These are phyloP conservation scores for Cosmia pyralina DNA, from an alignment of 2,888 invertebrate species.

Conservation along the genomic window DNA sequence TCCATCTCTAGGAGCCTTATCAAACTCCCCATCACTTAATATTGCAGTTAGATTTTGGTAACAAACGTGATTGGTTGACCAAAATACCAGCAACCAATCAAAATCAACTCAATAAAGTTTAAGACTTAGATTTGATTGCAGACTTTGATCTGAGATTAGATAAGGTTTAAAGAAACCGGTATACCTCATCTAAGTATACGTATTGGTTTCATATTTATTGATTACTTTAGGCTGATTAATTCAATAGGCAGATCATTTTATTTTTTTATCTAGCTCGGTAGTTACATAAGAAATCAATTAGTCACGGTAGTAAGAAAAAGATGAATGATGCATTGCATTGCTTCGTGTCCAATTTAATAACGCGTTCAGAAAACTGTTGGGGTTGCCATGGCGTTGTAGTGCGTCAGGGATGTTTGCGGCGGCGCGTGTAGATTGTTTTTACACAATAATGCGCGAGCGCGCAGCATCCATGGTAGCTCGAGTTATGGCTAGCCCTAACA, in stretches of 20 bases:
- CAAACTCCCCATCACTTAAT: background rate
- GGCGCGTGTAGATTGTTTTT: no score
- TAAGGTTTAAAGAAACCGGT: conserved; percentile 11
- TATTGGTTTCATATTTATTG: conserved; percentile 9
- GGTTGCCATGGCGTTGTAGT: no score
- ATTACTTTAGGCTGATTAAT: conserved; percentile 1
- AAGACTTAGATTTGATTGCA: conserved; percentile 9
- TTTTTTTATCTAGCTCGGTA: background rate
- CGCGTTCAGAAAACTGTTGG: no score
- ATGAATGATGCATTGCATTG: no score
- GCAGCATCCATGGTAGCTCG: no score
- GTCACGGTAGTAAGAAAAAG: background rate
- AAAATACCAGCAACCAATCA: conserved; percentile 24
- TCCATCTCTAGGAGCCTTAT: background rate
- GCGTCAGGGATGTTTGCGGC: no score
- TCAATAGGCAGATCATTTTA: background rate
- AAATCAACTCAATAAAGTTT: background rate
- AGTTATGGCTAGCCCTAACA: no score
- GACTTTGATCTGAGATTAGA: conserved; percentile 26
- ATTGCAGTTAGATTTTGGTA: background rate
- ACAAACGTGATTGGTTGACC: conserved; percentile 13
- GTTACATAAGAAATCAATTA: no score
- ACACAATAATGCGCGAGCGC: no score
- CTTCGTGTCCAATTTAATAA: no score
- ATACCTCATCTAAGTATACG: background rate